Evolutionary conservation across 2,113 vertebrate genomes (phyloP).

Genomic region (Synchiropus splendidus): DNA sequence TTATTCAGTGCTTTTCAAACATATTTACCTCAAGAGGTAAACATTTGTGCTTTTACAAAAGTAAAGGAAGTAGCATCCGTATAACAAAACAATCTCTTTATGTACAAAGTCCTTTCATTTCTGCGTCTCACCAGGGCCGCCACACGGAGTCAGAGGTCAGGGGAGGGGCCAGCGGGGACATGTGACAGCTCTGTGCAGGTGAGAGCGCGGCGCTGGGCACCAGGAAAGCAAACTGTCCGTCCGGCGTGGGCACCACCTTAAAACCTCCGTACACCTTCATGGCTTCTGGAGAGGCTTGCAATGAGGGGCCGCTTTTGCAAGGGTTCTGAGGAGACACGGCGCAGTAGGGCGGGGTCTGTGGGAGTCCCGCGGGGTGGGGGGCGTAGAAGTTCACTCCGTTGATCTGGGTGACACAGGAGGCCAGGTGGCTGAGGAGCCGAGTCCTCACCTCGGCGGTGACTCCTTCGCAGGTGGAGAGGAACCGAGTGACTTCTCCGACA

Average conservation of each 20-base stretch:
- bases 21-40: constrained; percentile 12
- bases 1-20: constrained; percentile 60
- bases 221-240: constrained; percentile 87
- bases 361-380: constrained; percentile 65
- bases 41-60: no score
- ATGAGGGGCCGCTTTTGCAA: constrained; percentile 61
- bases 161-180: constrained; percentile 60
- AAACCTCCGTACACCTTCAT: constrained; percentile 77
- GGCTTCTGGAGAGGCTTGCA: constrained; percentile 47
- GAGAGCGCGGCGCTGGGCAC: constrained; percentile 78
- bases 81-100: constrained; percentile 23
- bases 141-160: constrained; percentile 82
- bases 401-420: constrained; percentile 87
- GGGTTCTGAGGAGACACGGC: constrained; percentile 56
- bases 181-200: constrained; percentile 58
- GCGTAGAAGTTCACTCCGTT: constrained; percentile 72
- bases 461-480: constrained; percentile 89
- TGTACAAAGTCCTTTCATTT: constrained; percentile 31
- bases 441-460: constrained; percentile 84
- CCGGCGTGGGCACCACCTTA: constrained; percentile 80
- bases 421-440: constrained; percentile 83
- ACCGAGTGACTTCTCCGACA: constrained; percentile 88
- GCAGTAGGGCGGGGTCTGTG: constrained; percentile 63
- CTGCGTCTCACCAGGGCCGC: constrained; percentile 82
- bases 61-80: no score